Evolutionary conservation across 2,888 invertebrate genomes (phyloP).

Genomic region (Mimumesa dahlbomi): DNA sequence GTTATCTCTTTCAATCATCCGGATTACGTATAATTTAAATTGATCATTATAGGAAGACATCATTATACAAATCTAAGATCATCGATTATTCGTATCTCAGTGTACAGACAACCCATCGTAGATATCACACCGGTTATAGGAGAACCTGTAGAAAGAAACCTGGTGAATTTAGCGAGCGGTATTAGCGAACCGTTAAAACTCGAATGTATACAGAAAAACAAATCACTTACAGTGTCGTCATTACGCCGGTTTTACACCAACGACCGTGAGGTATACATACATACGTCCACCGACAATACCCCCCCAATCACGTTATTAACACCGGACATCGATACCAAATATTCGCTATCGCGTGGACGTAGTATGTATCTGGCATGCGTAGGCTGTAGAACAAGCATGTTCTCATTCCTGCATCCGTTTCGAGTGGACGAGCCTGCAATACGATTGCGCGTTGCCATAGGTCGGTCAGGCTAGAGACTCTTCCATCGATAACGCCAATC

Average conservation of each 20-base stretch:
- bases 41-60: too few relatives aligned
- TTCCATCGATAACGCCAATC: constrained; percentile 54
- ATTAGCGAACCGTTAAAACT: too few relatives aligned
- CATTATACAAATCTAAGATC: too few relatives aligned
- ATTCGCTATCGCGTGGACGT: constrained; percentile 17
- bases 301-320: constrained; percentile 24
- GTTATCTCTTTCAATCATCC: too few relatives aligned
- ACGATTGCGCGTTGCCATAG: constrained; percentile 23
- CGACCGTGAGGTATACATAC: neutral
- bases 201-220: neutral
- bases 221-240: constrained; percentile 9
- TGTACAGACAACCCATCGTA: too few relatives aligned
- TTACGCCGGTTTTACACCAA: constrained; percentile 6
- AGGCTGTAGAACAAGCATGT: constrained; percentile 34
- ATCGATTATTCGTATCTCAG: too few relatives aligned
- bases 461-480: constrained; percentile 25
- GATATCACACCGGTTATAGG: too few relatives aligned
- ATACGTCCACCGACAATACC: neutral
- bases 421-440: constrained; percentile 11
- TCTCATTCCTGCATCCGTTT: constrained; percentile 43
- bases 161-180: too few relatives aligned
- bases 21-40: too few relatives aligned
- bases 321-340: constrained; percentile 40
- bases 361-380: constrained; percentile 21
- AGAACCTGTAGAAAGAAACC: too few relatives aligned